Evolutionary conservation across 1,140 invertebrate genomes (phyloP).

Genomic region (Sarcophaga bullata): DNA sequence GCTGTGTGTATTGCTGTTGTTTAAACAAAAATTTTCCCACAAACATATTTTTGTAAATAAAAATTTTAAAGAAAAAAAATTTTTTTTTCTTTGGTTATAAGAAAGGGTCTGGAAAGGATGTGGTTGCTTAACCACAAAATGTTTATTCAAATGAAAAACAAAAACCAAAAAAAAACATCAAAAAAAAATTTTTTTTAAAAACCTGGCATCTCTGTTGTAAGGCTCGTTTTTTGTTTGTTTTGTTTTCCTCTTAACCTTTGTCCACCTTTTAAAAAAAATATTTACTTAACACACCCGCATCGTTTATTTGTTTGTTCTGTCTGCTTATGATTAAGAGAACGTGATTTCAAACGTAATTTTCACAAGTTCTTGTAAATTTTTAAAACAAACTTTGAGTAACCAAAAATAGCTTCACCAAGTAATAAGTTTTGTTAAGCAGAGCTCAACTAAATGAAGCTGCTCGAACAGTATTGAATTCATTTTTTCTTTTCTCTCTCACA

Average conservation of each 20-base stretch:
- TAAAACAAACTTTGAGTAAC: neutral
- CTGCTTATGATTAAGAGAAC: neutral
- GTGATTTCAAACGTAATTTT: neutral
- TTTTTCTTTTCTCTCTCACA: neutral
- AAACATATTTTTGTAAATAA: neutral
- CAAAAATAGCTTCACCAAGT: too few species aligned
- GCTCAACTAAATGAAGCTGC: neutral
- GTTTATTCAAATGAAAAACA: neutral
- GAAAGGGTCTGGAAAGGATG: slow-evolving; percentile 28
- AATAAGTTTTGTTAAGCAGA: too few species aligned
- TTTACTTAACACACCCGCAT: slow-evolving; percentile 37
- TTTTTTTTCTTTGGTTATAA: neutral
- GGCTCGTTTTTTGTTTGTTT: neutral
- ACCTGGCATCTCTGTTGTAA: neutral
- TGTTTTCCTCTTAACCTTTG: neutral
- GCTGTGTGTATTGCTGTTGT: neutral
- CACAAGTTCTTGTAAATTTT: neutral
- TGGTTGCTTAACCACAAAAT: slow-evolving; percentile 33
- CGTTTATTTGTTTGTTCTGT: neutral
- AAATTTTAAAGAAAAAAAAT: too few species aligned
- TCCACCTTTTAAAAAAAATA: neutral
- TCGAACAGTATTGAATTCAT: neutral
- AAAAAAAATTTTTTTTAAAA: slow-evolving; percentile 8
- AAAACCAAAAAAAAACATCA: neutral
- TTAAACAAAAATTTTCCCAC: slow-evolving; percentile 19